Conservation (phyloP, 2,888 invertebrate genomes). For the Patella ulyssiponensis region DNA sequence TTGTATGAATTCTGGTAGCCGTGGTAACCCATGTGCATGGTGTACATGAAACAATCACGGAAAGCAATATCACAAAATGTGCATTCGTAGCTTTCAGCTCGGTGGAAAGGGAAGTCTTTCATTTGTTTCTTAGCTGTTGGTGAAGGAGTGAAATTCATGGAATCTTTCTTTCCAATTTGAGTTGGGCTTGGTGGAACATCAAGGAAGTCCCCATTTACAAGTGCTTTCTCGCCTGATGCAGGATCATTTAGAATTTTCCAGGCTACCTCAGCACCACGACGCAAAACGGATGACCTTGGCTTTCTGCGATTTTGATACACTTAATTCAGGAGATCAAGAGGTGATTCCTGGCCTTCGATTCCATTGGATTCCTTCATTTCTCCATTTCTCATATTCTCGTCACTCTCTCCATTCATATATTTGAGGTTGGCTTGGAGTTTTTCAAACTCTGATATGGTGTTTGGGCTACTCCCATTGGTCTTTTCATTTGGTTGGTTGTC, state of each 20-base stretch:
- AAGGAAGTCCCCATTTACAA: background rate
- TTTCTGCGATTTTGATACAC: constrained; percentile 43
- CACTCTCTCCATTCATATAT: constrained; percentile 33
- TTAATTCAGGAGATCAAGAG: constrained; percentile 33
- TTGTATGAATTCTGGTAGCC: constrained; percentile 92
- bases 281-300: constrained; percentile 46
- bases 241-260: constrained; percentile 58
- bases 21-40: constrained; percentile 98
- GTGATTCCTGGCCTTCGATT: constrained; percentile 29
- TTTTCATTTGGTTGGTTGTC: constrained; percentile 27
- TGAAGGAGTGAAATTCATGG: background rate
- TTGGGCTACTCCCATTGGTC: constrained; percentile 25
- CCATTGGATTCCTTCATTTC: background rate
- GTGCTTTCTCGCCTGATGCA: background rate
- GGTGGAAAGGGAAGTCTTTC: constrained; percentile 18
- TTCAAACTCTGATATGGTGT: constrained; percentile 30
- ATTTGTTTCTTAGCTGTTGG: background rate
- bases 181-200: constrained; percentile 11
- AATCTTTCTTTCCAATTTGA: background rate
- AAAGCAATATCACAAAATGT: constrained; percentile 92
- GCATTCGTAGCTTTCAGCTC: constrained; percentile 77
- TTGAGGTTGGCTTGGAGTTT: constrained; percentile 39
- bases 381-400: constrained; percentile 9
- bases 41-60: constrained; percentile 89
- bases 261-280: constrained; percentile 56